A percentile compares a stretch with the other conserved stretches of the same genome.
These are phyloP conservation scores for Phenacoccus solenopsis DNA, from an alignment of 1,140 invertebrate species.

Conservation along the genomic window DNA sequence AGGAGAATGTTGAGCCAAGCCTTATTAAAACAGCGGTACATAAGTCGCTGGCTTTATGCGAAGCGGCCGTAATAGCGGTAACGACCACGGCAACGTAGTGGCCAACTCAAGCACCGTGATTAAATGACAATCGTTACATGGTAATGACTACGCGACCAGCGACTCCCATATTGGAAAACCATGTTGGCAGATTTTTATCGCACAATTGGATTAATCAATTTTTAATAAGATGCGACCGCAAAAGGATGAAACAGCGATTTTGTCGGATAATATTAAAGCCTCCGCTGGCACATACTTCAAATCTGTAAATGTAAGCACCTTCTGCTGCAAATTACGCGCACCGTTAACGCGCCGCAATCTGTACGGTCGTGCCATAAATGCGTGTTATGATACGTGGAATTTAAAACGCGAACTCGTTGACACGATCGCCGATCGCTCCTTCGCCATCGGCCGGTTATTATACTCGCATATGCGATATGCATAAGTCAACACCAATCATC, in stretches of 20 bases:
- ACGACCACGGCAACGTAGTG: not conserved
- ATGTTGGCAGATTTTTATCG: not conserved
- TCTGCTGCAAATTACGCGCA: too few relatives aligned
- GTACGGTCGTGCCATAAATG: too few relatives aligned
- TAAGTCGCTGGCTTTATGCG: too few relatives aligned
- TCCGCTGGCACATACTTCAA: not conserved
- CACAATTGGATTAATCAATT: not conserved
- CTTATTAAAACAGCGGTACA: not conserved
- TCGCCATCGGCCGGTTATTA: too few relatives aligned
- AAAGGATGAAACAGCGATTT: not conserved
- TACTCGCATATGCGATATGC: too few relatives aligned
- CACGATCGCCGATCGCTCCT: too few relatives aligned
- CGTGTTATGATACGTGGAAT: too few relatives aligned
- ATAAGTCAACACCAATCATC: too few relatives aligned
- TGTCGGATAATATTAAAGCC: too few relatives aligned
- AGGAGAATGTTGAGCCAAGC: not conserved
- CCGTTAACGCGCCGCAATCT: too few relatives aligned
- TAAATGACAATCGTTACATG: not conserved
- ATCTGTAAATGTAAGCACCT: not conserved
- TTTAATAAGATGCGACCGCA: not conserved
- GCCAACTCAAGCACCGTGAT: not conserved
- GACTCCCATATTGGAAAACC: not conserved
- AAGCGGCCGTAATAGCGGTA: not conserved
- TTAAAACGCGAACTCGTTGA: too few relatives aligned
- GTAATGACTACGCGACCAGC: not conserved